Base-by-base conservation (phyloP, 1,140 invertebrate genomes). In the Grapholita molesta region DNA sequence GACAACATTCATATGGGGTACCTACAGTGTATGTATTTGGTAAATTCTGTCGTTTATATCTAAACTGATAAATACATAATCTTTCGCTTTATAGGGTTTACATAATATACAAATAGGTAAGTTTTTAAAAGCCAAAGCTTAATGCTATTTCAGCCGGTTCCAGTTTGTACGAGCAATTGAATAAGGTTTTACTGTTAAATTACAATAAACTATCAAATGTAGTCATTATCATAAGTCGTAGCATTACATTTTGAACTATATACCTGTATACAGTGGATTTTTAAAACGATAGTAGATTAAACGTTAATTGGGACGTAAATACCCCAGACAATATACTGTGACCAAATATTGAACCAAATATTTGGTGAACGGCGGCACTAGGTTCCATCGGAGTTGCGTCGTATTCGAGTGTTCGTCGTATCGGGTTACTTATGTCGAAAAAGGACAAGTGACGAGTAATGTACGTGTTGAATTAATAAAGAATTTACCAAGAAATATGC, bases 301-400 rank as follows among this genome's bases (percentile, higher is more conserved):
- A 35, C 32, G 64, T 70, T 74, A 75, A 66, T 64, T 69, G 71
- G 74, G 73, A 71, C 66, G 38, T 66, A 74, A 68, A 66, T 38
- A 76, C 71, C 72, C 76, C 71, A 75, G 82, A 84, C 82, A 82
- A 84, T 84, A 84, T 84, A 75, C 74, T 79, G 72, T 74, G 78
- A 84, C 82, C 80, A 84, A 82, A 78, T 82, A 77, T 78, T 80
- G 25, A 69, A 77, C 80, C 80, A 84, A 82, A 83, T 85, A 79
- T 85, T 85, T 85, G 81, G 83, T 78, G 77, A 76, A 77, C 68
- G 75, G 72, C 67, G 64, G 68, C 64, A 75, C 77, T 74, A 70
- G 69, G 74, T 72, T 78, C 71, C 57, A 75, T 75, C 72, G 68
- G 72, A 73, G 75, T n/a, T n/a, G n/a, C n/a, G n/a, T n/a, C n/a